Percentiles rank a stretch among this genome's conserved stretches.
These are phyloP conservation scores for Cantharis nigra DNA, from an alignment of 2,888 invertebrate genomes.

Conservation along the genomic window DNA sequence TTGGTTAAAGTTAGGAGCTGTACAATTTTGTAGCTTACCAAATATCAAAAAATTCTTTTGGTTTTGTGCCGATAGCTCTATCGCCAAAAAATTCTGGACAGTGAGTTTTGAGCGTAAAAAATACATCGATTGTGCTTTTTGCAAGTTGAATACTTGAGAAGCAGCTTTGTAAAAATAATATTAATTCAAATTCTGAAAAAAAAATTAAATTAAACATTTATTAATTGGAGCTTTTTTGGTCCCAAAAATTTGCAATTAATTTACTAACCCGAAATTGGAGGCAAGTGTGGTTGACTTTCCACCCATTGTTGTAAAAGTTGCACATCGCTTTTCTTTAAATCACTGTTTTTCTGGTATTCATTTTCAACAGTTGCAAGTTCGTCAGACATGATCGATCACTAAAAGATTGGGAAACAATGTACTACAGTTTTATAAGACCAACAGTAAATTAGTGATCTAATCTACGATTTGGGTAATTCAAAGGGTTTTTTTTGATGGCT, in stretches of 20 bases:
- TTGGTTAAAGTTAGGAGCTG: too few relatives aligned
- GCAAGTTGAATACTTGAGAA: background rate
- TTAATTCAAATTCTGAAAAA: conserved; percentile 6
- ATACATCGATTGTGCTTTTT: conserved; percentile 6
- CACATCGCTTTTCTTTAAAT: conserved; percentile 65
- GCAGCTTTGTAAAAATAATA: conserved; percentile 7
- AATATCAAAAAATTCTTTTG: background rate
- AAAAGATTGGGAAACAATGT: background rate
- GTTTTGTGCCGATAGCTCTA: background rate
- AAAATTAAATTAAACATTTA: background rate
- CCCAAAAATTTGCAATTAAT: background rate
- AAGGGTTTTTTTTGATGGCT: too few relatives aligned
- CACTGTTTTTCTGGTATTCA: conserved; percentile 65
- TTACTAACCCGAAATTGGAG: conserved; percentile 59
- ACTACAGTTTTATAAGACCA: background rate
- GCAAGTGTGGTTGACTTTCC: conserved; percentile 68
- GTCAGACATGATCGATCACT: background rate
- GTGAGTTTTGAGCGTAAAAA: conserved; percentile 2
- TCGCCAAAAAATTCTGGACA: background rate
- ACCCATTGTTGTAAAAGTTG: conserved; percentile 65
- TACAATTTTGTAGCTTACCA: background rate
- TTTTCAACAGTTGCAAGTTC: conserved; percentile 53
- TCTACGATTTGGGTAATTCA: too few relatives aligned
- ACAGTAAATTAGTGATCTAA: too few relatives aligned
- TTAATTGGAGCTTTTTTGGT: too few relatives aligned